phyloP scores from a whole-genome alignment of 2,888 invertebrate species.

The Pyrocoelia pectoralis region DNA sequence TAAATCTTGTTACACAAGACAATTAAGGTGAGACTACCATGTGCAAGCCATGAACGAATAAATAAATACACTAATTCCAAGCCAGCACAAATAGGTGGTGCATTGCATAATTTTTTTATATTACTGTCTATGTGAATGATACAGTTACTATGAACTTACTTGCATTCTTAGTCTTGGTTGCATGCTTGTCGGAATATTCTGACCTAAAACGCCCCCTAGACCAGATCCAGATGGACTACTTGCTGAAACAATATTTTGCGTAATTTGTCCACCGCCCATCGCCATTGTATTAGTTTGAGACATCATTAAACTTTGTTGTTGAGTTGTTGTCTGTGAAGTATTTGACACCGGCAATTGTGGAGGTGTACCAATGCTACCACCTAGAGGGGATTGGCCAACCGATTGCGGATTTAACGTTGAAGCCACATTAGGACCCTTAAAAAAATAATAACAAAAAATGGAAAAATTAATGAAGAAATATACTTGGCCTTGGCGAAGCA shows the following conservation, averaged over 20 bases:
- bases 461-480: slow-evolving; percentile 15
- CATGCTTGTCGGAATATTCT: slow-evolving; percentile 54
- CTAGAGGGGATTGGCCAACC: slow-evolving; percentile 17
- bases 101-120: no score
- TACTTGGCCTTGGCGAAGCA: slow-evolving; percentile 63
- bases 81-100: no score
- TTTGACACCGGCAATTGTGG: slow-evolving; percentile 51
- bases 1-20: no score
- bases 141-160: slow-evolving; percentile 33
- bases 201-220: slow-evolving; percentile 52
- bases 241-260: slow-evolving; percentile 62
- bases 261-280: slow-evolving; percentile 68
- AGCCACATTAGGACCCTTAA: slow-evolving; percentile 45
- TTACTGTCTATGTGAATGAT: no score
- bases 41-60: no score
- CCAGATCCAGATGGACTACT: slow-evolving; percentile 47
- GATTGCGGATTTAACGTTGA: slow-evolving; percentile 51
- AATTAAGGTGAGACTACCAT: no score
- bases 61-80: no score
- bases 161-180: slow-evolving; percentile 53
- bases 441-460: slow-evolving; percentile 3
- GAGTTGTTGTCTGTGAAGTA: slow-evolving; percentile 40
- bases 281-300: slow-evolving; percentile 63
- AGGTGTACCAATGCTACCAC: slow-evolving; percentile 44
- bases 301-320: slow-evolving; percentile 61